These are phyloP conservation scores for Thysanoteuthis rhombus DNA, from an alignment of 2,888 invertebrate genomes.

Conservation along the genomic window DNA sequence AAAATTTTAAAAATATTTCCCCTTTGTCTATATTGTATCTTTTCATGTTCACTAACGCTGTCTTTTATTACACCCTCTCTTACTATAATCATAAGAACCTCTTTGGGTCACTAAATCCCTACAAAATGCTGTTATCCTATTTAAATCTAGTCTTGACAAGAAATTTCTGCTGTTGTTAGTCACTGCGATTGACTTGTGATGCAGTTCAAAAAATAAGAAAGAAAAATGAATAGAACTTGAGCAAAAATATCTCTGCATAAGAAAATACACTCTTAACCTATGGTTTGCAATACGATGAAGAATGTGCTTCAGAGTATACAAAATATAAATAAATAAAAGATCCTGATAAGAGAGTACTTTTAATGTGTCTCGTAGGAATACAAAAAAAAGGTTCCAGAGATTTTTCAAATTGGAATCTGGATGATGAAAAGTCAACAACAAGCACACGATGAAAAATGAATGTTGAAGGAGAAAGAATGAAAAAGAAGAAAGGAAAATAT, in stretches of 20 bases:
- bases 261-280: background rate
- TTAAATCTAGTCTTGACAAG: too few relatives aligned
- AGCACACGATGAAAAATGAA: background rate
- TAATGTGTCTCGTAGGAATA: background rate
- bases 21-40: too few relatives aligned
- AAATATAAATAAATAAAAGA: background rate
- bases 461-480: background rate
- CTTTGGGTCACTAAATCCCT: too few relatives aligned
- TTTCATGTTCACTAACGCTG: too few relatives aligned
- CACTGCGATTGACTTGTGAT: too few relatives aligned
- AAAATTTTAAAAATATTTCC: too few relatives aligned
- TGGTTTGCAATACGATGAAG: background rate
- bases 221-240: background rate
- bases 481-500: background rate
- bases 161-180: too few relatives aligned
- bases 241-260: background rate
- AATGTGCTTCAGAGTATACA: background rate
- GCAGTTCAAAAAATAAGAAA: background rate
- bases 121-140: too few relatives aligned
- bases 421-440: background rate
- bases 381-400: background rate
- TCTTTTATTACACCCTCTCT: too few relatives aligned
- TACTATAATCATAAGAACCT: too few relatives aligned
- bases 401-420: background rate
- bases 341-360: background rate